Conservation (phyloP, 2,888 invertebrate species). For the Coronaproctus castanopsis region DNA sequence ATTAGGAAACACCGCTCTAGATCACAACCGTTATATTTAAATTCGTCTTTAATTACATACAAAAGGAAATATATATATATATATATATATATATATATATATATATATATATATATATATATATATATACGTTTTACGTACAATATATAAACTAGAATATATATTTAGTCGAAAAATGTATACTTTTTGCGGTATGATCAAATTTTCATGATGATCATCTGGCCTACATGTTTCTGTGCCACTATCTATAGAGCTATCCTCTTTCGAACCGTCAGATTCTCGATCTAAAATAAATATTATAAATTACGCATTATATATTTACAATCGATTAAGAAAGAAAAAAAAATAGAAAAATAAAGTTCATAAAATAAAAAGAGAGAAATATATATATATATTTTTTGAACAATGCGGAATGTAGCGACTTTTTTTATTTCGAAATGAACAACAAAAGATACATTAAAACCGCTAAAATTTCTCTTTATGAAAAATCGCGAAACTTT, state of each 20-base stretch:
- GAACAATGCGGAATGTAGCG: no score
- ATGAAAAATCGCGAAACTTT: no score
- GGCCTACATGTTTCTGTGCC: constrained; percentile 42
- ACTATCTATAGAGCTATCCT: constrained; percentile 63
- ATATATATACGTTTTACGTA: background rate
- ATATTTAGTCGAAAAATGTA: background rate
- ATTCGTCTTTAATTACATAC: no score
- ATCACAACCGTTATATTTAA: background rate
- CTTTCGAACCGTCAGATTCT: constrained; percentile 44
- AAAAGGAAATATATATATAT: background rate
- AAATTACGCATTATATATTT: background rate
- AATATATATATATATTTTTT: no score
- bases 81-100: background rate
- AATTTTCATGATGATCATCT: constrained; percentile 34
- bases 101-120: background rate
- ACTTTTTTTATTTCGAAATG: no score
- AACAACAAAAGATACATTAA: background rate
- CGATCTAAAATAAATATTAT: constrained; percentile 3
- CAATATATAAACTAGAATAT: background rate
- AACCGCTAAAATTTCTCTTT: background rate
- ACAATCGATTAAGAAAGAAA: background rate
- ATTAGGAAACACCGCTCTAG: no score
- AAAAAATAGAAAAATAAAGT: background rate
- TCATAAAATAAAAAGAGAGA: no score
- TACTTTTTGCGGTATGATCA: constrained; percentile 34